Base-by-base conservation (phyloP, 2,888 invertebrate genomes). In the Eucera pruinosa region DNA sequence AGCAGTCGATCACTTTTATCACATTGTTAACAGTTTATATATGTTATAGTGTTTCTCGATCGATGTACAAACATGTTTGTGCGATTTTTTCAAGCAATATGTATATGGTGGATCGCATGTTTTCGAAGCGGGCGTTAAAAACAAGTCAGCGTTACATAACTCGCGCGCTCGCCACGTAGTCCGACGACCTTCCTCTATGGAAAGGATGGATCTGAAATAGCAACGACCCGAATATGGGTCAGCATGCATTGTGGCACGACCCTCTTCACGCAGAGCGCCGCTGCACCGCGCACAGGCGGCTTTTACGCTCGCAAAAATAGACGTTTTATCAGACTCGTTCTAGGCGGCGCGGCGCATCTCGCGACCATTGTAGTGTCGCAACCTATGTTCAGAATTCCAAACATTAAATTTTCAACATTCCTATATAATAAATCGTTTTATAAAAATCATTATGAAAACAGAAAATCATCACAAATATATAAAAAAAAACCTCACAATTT, bases 191-290 rank as follows among this genome's bases (percentile, higher is more conserved):
- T 92, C 91, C 92, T 91, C 91, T 91, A 91, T 91, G 91, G 91
- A 91, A 91, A 92, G 91, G 91, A 91, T 91, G 90, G 90, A 91
- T 91, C 91, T 91, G 91, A 92, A 92, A 92, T 92, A 92, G 92
- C 91, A 92, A 92, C 92, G 92, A 92, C 92, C 92, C 91, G 91
- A 91, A 92, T 92, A 91, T 92, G 89, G 92, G 92, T 92, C 92
- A 92, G 90, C 91, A 89, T 92, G 91, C 91, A 92, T 91, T 90
- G 91, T 89, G 86, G 87, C 89, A 84, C 90, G 90, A 90, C 90
- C 91, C 91, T 90, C 91, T 90, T 89, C 88, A 87, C 90, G 89
- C 85, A 71, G 84, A 82, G 87, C 85, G 82, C 83, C 79, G 85
- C 76, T 67, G 76, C 78, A 74, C 47, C 77, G 70, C 78, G 78